Conservation (phyloP, 1,140 invertebrate species). For the Diachasma alloeum region DNA sequence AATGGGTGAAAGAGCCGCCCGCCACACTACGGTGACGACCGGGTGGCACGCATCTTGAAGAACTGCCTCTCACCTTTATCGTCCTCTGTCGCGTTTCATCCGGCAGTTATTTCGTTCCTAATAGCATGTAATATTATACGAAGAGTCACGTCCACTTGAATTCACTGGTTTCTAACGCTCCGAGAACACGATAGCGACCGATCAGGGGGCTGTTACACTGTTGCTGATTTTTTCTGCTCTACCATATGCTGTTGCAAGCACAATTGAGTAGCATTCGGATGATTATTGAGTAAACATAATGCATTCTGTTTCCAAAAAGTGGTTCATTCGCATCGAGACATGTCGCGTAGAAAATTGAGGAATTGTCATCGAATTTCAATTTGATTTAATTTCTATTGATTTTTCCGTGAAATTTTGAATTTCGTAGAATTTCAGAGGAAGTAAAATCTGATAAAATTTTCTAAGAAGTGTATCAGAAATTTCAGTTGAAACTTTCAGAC, state of each 20-base stretch:
- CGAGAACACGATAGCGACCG: constrained; percentile 53
- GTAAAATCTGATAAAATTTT: too few species aligned
- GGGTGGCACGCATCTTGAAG: constrained; percentile 46
- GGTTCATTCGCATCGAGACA: not conserved
- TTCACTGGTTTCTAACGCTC: constrained; percentile 58
- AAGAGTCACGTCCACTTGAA: constrained; percentile 58
- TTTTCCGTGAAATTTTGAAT: too few species aligned
- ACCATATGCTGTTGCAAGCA: not conserved
- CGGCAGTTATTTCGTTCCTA: constrained; percentile 59
- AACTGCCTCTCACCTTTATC: constrained; percentile 50
- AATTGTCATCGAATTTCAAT: too few species aligned
- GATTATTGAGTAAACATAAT: not conserved
- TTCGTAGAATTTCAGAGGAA: too few species aligned
- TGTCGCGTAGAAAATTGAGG: too few species aligned
- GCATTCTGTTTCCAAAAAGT: not conserved
- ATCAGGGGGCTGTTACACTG: not conserved
- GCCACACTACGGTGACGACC: constrained; percentile 48
- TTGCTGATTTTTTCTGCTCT: not conserved
- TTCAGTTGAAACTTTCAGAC: too few species aligned
- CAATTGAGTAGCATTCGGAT: not conserved
- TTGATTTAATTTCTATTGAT: too few species aligned
- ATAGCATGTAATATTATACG: constrained; percentile 64
- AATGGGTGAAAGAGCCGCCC: constrained; percentile 24
- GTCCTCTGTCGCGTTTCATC: constrained; percentile 58
- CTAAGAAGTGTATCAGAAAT: too few species aligned